Conservation (phyloP, 2,797 vertebrate species). For the Salarias fasciatus region DNA sequence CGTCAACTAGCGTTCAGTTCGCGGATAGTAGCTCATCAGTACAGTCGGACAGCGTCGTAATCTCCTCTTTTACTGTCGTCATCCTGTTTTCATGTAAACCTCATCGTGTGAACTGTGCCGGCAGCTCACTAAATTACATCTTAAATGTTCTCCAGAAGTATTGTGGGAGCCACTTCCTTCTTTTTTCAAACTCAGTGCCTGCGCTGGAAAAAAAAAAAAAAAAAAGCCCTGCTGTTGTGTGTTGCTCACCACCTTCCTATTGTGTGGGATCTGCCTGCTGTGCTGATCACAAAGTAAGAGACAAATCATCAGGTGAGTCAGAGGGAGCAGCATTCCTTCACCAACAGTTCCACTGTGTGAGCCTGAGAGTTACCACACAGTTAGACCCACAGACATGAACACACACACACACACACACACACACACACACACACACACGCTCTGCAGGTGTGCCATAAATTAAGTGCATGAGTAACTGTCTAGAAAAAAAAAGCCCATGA, state of each 20-base stretch:
- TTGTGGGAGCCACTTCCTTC: constrained; percentile 5
- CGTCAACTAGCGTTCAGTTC: constrained; percentile 24
- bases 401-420: constrained; percentile 34
- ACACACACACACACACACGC: constrained; percentile 37
- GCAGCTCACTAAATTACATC: background rate
- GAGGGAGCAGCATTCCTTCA: constrained; percentile 72
- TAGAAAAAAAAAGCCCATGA: constrained; percentile 58
- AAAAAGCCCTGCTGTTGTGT: constrained; percentile 12
- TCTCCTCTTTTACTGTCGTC: background rate
- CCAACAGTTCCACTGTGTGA: constrained; percentile 63
- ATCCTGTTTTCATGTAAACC: background rate
- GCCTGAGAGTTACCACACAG: constrained; percentile 61
- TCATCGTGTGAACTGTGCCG: background rate
- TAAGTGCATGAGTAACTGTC: constrained; percentile 79
- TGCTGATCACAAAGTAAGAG: constrained; percentile 65
- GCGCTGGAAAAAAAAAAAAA: constrained; percentile 9
- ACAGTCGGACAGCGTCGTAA: background rate
- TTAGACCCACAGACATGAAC: constrained; percentile 32
- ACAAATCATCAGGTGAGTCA: constrained; percentile 81
- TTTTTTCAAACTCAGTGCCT: constrained; percentile 21
- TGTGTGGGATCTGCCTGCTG: constrained; percentile 62
- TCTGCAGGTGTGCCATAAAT: constrained; percentile 80
- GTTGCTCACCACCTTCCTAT: constrained; percentile 44
- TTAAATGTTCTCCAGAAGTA: background rate
- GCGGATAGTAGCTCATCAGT: constrained; percentile 12